These are phyloP conservation scores for Drosophila mauritiana DNA, from an alignment of 1,140 invertebrate genomes.

Conservation along the genomic window DNA sequence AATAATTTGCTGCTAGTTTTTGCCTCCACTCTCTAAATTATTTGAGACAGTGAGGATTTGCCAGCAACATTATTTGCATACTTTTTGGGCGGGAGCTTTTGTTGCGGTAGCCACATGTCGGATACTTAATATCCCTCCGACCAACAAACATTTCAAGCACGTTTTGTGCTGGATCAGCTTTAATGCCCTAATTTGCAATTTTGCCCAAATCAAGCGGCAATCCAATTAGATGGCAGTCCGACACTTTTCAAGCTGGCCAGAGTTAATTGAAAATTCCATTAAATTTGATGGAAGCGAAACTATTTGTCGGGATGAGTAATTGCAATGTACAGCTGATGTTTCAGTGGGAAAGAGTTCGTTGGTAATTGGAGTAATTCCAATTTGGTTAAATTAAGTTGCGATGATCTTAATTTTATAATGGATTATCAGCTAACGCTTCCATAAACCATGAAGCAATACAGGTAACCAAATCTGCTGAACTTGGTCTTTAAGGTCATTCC, in stretches of 20 bases:
- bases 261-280: conserved; percentile 65
- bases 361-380: neutral
- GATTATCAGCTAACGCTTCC: neutral
- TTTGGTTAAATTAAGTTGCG: neutral
- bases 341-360: neutral
- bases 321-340: conserved; percentile 16
- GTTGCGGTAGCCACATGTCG: conserved; percentile 44
- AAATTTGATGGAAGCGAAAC: conserved; percentile 17
- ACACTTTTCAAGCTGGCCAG: conserved; percentile 15
- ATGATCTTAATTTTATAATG: too few relatives aligned
- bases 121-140: conserved; percentile 50
- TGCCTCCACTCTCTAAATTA: conserved; percentile 34
- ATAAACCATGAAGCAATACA: neutral
- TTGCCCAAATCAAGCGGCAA: conserved; percentile 53
- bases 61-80: conserved; percentile 41
- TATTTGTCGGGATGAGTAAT: conserved; percentile 27
- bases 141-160: conserved; percentile 27
- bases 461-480: neutral
- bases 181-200: conserved; percentile 52
- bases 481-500: neutral
- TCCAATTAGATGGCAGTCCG: conserved; percentile 47
- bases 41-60: conserved; percentile 31
- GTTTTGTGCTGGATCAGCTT: conserved; percentile 35
- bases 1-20: conserved; percentile 59
- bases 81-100: conserved; percentile 27